These are phyloP conservation scores for Battus philenor DNA, from an alignment of 1,140 invertebrate genomes.

Conservation along the genomic window DNA sequence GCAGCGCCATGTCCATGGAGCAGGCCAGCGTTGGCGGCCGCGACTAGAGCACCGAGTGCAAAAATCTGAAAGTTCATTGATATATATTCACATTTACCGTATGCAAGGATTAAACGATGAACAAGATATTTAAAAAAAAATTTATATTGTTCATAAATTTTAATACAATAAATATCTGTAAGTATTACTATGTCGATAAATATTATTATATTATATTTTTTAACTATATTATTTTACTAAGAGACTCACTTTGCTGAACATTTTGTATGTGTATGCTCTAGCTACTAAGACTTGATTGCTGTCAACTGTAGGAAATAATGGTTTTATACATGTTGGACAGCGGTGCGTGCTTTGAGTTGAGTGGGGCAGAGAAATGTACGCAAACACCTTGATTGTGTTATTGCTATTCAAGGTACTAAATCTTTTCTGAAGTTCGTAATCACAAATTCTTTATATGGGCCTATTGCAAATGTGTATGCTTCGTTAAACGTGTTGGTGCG, in stretches of 20 bases:
- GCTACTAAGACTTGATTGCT: constrained; percentile 49
- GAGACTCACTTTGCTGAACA: constrained; percentile 38
- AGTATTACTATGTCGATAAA: background rate
- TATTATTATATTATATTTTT: background rate
- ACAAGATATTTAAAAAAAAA: background rate
- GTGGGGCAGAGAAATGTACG: no score
- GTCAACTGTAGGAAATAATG: constrained; percentile 42
- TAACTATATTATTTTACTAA: background rate
- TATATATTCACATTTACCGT: background rate
- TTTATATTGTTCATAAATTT: background rate
- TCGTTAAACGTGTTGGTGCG: no score
- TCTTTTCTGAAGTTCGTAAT: no score
- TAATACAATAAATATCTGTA: background rate
- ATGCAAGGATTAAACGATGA: background rate
- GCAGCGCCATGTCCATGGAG: constrained; percentile 38
- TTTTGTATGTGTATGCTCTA: constrained; percentile 45
- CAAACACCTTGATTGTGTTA: no score
- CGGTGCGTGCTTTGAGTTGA: constrained; percentile 10
- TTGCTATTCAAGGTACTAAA: no score
- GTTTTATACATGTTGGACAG: constrained; percentile 49
- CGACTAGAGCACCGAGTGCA: constrained; percentile 39
- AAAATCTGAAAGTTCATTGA: constrained; percentile 28
- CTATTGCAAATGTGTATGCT: no score
- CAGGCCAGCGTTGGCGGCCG: constrained; percentile 38
- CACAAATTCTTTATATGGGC: no score